Evolutionary conservation across 2,888 invertebrate species (phyloP).

Genomic region (Thera britannica): DNA sequence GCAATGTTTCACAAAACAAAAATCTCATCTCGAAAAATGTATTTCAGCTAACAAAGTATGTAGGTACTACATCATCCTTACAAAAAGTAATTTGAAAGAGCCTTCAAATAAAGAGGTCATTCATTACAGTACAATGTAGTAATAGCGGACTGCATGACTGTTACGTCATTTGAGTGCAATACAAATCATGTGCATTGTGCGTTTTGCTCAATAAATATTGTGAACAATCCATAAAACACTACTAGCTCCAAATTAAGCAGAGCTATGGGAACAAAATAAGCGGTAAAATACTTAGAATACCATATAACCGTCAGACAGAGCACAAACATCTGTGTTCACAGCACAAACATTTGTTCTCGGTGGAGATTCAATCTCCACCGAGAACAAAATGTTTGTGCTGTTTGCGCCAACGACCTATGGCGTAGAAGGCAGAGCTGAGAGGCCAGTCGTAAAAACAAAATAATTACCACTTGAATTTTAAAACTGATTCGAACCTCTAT

Average conservation of each 20-base stretch:
- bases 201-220: background rate
- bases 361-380: too few species aligned
- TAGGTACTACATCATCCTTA: constrained; percentile 21
- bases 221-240: too few species aligned
- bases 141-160: constrained; percentile 52
- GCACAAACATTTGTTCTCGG: too few species aligned
- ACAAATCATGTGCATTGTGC: constrained; percentile 22
- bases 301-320: too few species aligned
- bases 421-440: too few species aligned
- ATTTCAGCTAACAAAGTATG: background rate
- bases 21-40: background rate
- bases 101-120: constrained; percentile 65
- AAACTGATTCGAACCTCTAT: background rate
- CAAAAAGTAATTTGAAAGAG: constrained; percentile 56
- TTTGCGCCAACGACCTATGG: too few species aligned
- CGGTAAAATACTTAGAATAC: too few species aligned
- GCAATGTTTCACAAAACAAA: constrained; percentile 1
- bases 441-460: background rate
- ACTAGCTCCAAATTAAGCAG: too few species aligned
- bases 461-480: background rate
- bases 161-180: constrained; percentile 33
- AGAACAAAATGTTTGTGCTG: too few species aligned
- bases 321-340: too few species aligned
- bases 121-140: constrained; percentile 65
- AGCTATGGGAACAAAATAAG: too few species aligned